These are phyloP conservation scores for Anguilla japonica DNA, from an alignment of 2,113 vertebrate species.

Conservation along the genomic window DNA sequence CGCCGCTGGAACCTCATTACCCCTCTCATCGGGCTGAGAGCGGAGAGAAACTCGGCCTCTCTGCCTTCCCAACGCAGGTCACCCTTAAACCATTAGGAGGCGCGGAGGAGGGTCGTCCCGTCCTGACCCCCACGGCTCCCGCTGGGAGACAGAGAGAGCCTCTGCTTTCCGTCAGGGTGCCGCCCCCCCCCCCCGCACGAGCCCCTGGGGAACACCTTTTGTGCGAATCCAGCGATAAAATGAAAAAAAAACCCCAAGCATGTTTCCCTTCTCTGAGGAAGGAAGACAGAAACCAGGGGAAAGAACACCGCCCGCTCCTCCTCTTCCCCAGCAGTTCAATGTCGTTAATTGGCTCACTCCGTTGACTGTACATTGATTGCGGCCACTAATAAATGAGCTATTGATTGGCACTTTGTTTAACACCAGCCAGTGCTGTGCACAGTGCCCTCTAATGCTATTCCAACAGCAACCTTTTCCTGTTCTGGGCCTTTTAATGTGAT, in stretches of 20 bases:
- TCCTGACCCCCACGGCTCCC: conserved; percentile 72
- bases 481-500: conserved; percentile 69
- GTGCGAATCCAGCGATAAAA: conserved; percentile 87
- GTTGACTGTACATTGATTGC: conserved; percentile 83
- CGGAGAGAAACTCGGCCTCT: conserved; percentile 66
- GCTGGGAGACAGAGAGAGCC: conserved; percentile 76
- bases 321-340: conserved; percentile 70
- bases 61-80: conserved; percentile 67
- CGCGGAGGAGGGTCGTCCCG: conserved; percentile 42
- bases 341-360: conserved; percentile 81
- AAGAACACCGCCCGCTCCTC: conserved; percentile 66
- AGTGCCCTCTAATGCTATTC: conserved; percentile 76
- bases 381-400: conserved; percentile 82
- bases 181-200: conserved; percentile 63
- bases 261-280: conserved; percentile 40
- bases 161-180: conserved; percentile 88
- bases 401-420: conserved; percentile 83
- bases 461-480: conserved; percentile 80
- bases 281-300: conserved; percentile 67
- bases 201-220: conserved; percentile 70
- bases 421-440: conserved; percentile 62
- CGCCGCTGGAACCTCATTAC: conserved; percentile 61
- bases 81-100: conserved; percentile 34
- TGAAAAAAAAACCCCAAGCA: conserved; percentile 37
- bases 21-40: conserved; percentile 52